Evolutionary conservation across 1,140 invertebrate genomes (phyloP), one percentile per base, ranked within the genome.

Genomic region (Trachelipus rathkii): DNA sequence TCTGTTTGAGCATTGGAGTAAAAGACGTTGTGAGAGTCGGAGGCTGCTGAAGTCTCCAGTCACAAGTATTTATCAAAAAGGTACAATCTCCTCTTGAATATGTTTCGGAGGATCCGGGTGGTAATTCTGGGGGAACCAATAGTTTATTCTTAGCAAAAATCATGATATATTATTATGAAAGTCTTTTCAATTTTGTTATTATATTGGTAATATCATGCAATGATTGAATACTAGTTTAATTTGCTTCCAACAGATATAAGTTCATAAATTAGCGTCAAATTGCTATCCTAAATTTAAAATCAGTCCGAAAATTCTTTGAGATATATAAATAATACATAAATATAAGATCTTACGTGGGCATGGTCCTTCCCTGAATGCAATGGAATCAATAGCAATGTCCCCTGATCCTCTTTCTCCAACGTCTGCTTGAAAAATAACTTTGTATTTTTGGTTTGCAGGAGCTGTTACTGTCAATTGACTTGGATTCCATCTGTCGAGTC

Each of bases 61-160:
- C 50, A 19, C 50, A 60, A 60, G 50, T 60, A 19, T 60, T 60
- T 60, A 60, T 60, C 50, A 60, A 60, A 19, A 60, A 60, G 19
- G 50, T 60, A 19, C 50, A 60, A 19, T 60, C 50, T 3, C 50
- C 50, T 8, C 11, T 60, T 13, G 50, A 60, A 15, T 13, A 13
- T 8, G 11, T 19, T 13, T 13, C 50, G 50, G 50, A 60, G 8
- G 50, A 60, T 4, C 50, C 50, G 8, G 50, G 50, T 60, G 50
- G 50, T 19, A 60, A 60, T 19, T 60, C 50, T 60, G 19, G 6
- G 6, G 6, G n/a, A n/a, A n/a, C n/a, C n/a, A n/a, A n/a, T n/a
- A n/a, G n/a, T n/a, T n/a, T n/a, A n/a, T n/a, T n/a, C n/a, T n/a
- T n/a, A n/a, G n/a, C n/a, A n/a, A n/a, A n/a, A n/a, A n/a, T n/a